Evolutionary conservation across 2,113 vertebrate species (phyloP).

Genomic region (Procavia capensis): DNA sequence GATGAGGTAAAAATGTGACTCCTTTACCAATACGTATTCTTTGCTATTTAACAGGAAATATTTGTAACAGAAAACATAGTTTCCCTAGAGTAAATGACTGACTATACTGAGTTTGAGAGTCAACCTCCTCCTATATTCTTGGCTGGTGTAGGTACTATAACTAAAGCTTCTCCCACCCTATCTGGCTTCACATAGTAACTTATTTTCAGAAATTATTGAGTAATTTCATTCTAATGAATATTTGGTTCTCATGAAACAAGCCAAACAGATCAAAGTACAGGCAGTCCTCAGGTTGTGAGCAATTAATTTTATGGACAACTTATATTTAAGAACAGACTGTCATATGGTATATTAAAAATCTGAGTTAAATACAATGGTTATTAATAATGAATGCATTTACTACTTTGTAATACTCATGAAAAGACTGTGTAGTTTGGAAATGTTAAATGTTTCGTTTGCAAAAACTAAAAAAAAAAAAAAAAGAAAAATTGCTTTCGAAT

Average conservation of each 20-base stretch:
- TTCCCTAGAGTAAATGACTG: background rate
- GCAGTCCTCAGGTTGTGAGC: too few species aligned
- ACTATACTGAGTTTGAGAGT: background rate
- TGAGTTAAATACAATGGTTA: too few species aligned
- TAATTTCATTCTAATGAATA: background rate
- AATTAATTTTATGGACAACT: too few species aligned
- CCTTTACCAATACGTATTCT: background rate
- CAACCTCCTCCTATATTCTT: background rate
- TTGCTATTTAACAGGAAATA: background rate
- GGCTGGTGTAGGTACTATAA: background rate
- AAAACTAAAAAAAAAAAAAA: too few species aligned
- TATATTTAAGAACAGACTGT: too few species aligned
- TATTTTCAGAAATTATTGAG: background rate
- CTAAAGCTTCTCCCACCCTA: background rate
- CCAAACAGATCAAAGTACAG: background rate
- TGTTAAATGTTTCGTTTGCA: too few species aligned
- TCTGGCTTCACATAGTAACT: background rate
- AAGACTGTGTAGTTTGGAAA: too few species aligned
- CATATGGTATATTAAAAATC: too few species aligned
- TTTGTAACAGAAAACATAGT: background rate
- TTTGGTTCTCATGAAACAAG: background rate
- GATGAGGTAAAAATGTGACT: background rate
- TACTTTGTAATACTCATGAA: too few species aligned
- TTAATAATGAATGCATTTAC: too few species aligned
- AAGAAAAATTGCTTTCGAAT: too few species aligned